These are phyloP conservation scores for Pteria penguin DNA, from an alignment of 2,888 invertebrate genomes.

Conservation along the genomic window DNA sequence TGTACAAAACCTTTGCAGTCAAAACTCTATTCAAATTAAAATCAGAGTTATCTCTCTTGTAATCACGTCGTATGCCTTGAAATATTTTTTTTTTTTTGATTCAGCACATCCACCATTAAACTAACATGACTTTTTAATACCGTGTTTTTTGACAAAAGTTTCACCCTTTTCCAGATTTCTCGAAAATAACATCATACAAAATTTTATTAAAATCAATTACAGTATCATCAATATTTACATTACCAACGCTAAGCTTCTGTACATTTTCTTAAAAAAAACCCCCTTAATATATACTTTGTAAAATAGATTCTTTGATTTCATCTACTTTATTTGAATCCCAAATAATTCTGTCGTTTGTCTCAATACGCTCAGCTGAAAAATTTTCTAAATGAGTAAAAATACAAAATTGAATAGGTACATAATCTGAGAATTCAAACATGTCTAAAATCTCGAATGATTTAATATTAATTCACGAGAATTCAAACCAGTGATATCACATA, in stretches of 20 bases:
- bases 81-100: not conserved
- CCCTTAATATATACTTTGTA: no score
- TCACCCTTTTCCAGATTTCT: not conserved
- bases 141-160: not conserved
- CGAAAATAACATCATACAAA: not conserved
- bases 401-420: not conserved
- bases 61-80: not conserved
- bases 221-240: not conserved
- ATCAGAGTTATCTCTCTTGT: not conserved
- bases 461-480: not conserved
- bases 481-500: not conserved
- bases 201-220: not conserved
- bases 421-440: not conserved
- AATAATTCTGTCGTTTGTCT: not conserved
- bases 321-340: not conserved
- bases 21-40: not conserved
- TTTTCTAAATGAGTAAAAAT: not conserved
- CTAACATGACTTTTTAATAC: not conserved
- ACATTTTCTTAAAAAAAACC: not conserved
- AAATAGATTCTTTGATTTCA: not conserved
- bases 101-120: not conserved
- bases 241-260: not conserved
- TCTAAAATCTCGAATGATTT: not conserved
- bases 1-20: not conserved
- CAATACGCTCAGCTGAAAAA: not conserved